A percentile compares a stretch with the other conserved stretches of the same genome.
phyloP scores from a whole-genome alignment of 1,140 invertebrate genomes.

The Teleogryllus occipitalis region DNA sequence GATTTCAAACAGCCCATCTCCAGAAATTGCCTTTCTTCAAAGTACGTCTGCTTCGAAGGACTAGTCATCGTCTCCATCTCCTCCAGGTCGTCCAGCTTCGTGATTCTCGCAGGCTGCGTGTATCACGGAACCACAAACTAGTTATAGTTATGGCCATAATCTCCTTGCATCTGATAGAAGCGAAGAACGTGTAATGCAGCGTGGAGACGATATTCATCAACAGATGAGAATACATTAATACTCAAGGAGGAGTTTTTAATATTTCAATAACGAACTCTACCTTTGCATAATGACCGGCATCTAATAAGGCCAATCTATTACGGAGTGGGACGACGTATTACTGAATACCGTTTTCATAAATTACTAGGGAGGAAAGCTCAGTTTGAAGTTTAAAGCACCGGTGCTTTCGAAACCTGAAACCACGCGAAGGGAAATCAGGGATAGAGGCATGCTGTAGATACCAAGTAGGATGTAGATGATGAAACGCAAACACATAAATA shows the following conservation, averaged over 20 bases:
- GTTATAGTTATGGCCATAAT: too few relatives aligned
- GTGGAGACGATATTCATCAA: not conserved
- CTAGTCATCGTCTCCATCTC: too few relatives aligned
- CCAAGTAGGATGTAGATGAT: too few relatives aligned
- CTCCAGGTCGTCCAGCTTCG: too few relatives aligned
- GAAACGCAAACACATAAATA: not conserved
- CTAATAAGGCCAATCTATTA: not conserved
- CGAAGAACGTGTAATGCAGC: not conserved
- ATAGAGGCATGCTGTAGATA: too few relatives aligned
- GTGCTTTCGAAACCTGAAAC: too few relatives aligned
- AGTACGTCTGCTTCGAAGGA: too few relatives aligned
- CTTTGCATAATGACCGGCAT: not conserved
- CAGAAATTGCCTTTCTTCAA: too few relatives aligned
- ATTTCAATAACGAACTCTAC: not conserved
- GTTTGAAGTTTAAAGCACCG: not conserved
- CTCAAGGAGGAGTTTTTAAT: not conserved
- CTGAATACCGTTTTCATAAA: not conserved
- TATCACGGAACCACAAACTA: too few relatives aligned
- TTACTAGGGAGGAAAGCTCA: not conserved
- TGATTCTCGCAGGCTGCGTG: too few relatives aligned
- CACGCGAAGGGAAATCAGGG: too few relatives aligned
- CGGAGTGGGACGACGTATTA: not conserved
- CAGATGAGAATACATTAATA: not conserved
- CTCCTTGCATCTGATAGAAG: not conserved
- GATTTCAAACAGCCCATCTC: too few relatives aligned